Conservation (phyloP, 2,113 vertebrate genomes). For the human region GRCh38 chr2:159101001-159101500, state of each 20-base stretch:
- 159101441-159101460: neutral
- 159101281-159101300: neutral
- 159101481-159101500: neutral
- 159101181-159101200: slow-evolving; percentile 32
- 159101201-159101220: slow-evolving; percentile 44
- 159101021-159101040: fast-evolving
- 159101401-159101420: neutral
- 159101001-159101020: neutral
- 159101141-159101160: neutral
- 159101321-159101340: neutral
- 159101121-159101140: neutral
- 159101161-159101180: neutral
- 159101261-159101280: neutral
- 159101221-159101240: slow-evolving; percentile 46
- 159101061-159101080: neutral
- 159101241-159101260: neutral
- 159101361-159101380: neutral
- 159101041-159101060: neutral
- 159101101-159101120: neutral
- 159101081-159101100: neutral
- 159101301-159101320: neutral
- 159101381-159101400: neutral
- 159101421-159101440: neutral
- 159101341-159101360: neutral
- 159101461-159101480: neutral